Conservation (phyloP, 2,888 invertebrate species). For the Hofmannophila pseudospretella region DNA sequence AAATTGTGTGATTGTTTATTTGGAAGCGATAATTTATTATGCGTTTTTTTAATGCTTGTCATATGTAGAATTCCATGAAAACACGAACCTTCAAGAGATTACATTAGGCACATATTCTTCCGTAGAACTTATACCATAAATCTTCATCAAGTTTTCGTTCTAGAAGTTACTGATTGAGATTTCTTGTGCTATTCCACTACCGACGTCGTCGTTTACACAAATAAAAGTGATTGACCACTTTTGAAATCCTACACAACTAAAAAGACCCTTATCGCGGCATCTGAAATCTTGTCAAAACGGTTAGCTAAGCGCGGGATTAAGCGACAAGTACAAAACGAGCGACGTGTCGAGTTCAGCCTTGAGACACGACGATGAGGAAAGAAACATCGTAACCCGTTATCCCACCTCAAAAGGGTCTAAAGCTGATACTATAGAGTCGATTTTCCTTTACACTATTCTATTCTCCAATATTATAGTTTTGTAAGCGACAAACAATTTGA, state of each 20-base stretch:
- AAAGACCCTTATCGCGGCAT: constrained; percentile 52
- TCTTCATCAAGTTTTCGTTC: no score
- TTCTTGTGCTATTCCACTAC: no score
- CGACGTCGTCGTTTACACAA: no score
- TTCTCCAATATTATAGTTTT: constrained; percentile 29
- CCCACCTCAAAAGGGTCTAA: constrained; percentile 16
- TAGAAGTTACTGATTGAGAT: no score
- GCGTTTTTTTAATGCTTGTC: no score
- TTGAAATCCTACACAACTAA: constrained; percentile 6
- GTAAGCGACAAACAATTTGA: constrained; percentile 57
- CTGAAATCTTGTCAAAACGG: constrained; percentile 73
- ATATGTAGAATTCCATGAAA: no score
- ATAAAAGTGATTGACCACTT: neutral
- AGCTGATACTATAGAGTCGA: constrained; percentile 26
- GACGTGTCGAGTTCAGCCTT: constrained; percentile 41
- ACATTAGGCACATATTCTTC: no score
- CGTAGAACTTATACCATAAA: no score
- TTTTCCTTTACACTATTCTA: constrained; percentile 15
- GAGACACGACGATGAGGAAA: constrained; percentile 23
- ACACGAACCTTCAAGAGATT: no score
- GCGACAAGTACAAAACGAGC: constrained; percentile 69
- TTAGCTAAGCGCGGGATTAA: constrained; percentile 72
- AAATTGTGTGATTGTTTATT: constrained; percentile 19
- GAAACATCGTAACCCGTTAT: constrained; percentile 14
- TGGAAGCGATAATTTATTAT: neutral